These are phyloP conservation scores for Atta colombica DNA, from an alignment of 1,140 invertebrate species.

Conservation along the genomic window DNA sequence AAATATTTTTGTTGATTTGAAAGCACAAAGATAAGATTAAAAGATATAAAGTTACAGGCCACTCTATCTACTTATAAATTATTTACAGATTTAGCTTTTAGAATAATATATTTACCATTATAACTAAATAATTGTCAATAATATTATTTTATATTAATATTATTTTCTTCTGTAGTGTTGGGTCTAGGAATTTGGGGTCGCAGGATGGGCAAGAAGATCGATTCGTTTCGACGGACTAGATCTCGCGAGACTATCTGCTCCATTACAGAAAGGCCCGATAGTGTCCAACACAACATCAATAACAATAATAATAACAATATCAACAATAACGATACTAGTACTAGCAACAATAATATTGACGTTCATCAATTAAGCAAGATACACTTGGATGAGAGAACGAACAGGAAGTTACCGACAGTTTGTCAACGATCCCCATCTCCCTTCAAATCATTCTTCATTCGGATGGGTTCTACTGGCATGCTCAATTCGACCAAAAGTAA, in stretches of 20 bases:
- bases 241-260: conserved; percentile 87
- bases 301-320: conserved; percentile 79
- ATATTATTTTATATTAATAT: background rate
- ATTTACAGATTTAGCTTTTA: background rate
- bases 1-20: conserved; percentile 9
- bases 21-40: background rate
- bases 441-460: conserved; percentile 91
- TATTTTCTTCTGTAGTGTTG: conserved; percentile 78
- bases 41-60: background rate
- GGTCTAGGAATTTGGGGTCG: conserved; percentile 93
- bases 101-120: background rate
- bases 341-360: conserved; percentile 80
- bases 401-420: conserved; percentile 84
- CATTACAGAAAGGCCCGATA: conserved; percentile 76
- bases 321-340: conserved; percentile 79
- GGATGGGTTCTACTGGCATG: conserved; percentile 92
- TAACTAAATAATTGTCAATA: conserved; percentile 17
- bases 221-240: conserved; percentile 90
- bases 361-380: conserved; percentile 63
- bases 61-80: background rate
- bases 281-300: conserved; percentile 73
- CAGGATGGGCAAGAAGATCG: conserved; percentile 92
- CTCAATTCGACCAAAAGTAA: conserved; percentile 88
- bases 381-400: conserved; percentile 83
- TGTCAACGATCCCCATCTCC: conserved; percentile 88